Base-by-base conservation (phyloP, 2,888 invertebrate species). In the Cerceris ruficornis region DNA sequence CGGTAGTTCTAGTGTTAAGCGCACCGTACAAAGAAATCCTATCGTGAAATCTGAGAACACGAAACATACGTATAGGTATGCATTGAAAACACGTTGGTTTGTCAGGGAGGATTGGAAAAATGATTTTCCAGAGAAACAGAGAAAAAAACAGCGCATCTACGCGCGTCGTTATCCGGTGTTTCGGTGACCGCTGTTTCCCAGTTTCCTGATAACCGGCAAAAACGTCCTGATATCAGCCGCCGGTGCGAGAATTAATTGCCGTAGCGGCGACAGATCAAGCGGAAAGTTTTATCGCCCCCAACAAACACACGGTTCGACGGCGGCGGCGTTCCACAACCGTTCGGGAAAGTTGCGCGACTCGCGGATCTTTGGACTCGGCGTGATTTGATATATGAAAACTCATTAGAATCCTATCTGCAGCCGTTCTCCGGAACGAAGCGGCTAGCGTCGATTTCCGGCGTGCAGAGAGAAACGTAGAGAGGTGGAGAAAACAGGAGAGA, bases 251-350 rank as follows among this genome's bases (percentile, higher is more conserved):
- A 81, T 81, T 81, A 81, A 81, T 80, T 80, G 81, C 77, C 69
- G 73, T 77, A 70, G 65, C 80, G 73, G 80, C 73, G 71, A 80
- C 77, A 77, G 80, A 81, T 81, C 77, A 76, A 73, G 81, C 73
- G 80, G 69, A 77, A 80, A 72, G 81, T 81, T 81, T 81, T 80
- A 81, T 80, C 81, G 57, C n/a, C 61, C 61, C 17, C 17, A 46
- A 55, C 73, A 59, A 7, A 50, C 39, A 68, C 65, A 41, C 65
- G 42, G 66, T 65, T 68, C 68, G 75, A 64, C 50, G 43, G 59
- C 15, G 11, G 13, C 46, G 67, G 28, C 15, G 11, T 17, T 15
- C 28, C 17, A 46, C 59, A 42, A 50, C 54, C 62, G 41, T 42
- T 76, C 50, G 75, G 75, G 62, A 75, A 77, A 77, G 58, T 67